Evolutionary conservation across 2,797 vertebrate genomes (phyloP), one percentile per base, ranked within the genome.

Genomic region (Betta splendens): DNA sequence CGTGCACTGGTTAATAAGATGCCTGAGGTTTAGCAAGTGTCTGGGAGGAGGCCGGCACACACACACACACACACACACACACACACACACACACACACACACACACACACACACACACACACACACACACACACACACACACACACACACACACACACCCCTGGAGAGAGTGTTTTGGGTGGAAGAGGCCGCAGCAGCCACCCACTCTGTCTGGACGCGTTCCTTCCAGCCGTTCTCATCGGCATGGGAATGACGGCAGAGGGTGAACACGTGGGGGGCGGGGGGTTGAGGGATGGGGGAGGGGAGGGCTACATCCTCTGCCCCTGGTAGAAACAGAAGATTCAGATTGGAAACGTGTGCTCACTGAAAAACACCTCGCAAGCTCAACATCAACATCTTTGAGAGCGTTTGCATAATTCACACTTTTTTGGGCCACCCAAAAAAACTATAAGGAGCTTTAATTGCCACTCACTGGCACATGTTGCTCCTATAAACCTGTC

Each of bases 201-300:
- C 85, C 82, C 84, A 84, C 81, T 79, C 77, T 75, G 87, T 86
- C 87, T 87, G 85, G 77, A 78, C 72, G 45, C 44, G 25, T 64
- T 79, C 74, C 69, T 79, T 53, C 64, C 75, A 68, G 71, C 75
- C 67, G 64, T 88, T 88, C 76, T 75, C 83, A 79, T 75, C 71
- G 44, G n/a, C n/a, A 45, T 69, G 83, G 54, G 63, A 64, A 82
- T 77, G 85, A 83, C 76, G 72, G 77, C 56, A 81, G 39, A 56
- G 32, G 3, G 36, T 29, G 38, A 28, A 53, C 55, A 44, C 11
- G 21, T 25, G 2, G 51, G 58, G 15, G 32, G 5, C 50, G 36
- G 25, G 66, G 77, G 69, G n/a, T n/a, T n/a, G n/a, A n/a, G n/a
- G n/a, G n/a, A n/a, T n/a, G n/a, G 32, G 32, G 5, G 53, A 36